Evolutionary conservation across 2,888 invertebrate genomes (phyloP), one percentile per base, ranked within the genome.

Genomic region (Anorthoa munda): DNA sequence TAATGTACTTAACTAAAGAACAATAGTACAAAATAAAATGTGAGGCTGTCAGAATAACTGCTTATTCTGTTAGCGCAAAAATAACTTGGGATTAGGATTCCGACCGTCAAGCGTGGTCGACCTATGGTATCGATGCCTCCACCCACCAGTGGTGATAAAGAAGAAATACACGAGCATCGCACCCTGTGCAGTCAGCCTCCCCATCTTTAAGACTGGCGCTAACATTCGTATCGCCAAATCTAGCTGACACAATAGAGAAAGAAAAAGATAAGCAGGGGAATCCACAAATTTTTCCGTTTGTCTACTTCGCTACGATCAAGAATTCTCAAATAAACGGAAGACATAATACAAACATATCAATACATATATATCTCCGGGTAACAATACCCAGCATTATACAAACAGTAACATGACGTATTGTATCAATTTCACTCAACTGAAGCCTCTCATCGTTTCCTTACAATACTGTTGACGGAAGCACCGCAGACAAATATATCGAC

Each of bases 361-460:
- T 31, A 26, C 0, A 45, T 18, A 31, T 31, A n/a, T 50, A 75
- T 50, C n/a, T 26, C 45, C 21, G 13, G 9, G 5, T 2, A 46
- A 51, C 63, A 76, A 66, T 56, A 45, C 7, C 51, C 9, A 17
- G 2, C 21, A 13, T n/a, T 21, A 56, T 13, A 70, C 55, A 58
- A 61, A 53, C 53, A 48, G 23, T 64, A 50, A 31, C 46, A 17
- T 31, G 66, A 50, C 67, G n/a, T 58, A 64, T 60, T 69, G 46
- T 76, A 63, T 66, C 66, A 64, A 66, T 72, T 64, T 76, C 51
- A 76, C 56, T 50, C 26, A 31, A 55, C 58, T 26, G 72, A 71
- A 77, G n/a, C 23, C 75, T 60, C 13, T n/a, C 66, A 26, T n/a
- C 53, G 23, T 21, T 75, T 59, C 58, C 53, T 56, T 2, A 74